These are phyloP conservation scores for Corapipo altera DNA, from an alignment of 2,113 vertebrate genomes.

Conservation along the genomic window DNA sequence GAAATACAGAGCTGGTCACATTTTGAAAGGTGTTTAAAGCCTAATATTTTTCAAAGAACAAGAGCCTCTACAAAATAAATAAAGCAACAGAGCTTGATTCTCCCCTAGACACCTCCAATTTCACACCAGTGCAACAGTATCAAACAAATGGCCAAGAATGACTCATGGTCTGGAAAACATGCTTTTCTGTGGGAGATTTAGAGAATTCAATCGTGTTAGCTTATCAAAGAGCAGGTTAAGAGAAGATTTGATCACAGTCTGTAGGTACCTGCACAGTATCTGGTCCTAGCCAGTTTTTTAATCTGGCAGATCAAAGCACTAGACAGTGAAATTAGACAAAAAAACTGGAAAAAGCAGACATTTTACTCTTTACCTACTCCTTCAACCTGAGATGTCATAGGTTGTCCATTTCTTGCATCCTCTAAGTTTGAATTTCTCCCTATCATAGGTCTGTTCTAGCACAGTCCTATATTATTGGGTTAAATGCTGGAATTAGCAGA, in stretches of 20 bases:
- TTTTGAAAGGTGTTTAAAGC: not conserved
- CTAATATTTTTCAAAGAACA: slow-evolving; percentile 14
- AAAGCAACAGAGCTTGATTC: not conserved
- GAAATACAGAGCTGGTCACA: not conserved
- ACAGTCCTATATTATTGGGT: not conserved
- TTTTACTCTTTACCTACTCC: not conserved
- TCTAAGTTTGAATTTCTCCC: not conserved
- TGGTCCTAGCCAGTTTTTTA: slow-evolving; percentile 15
- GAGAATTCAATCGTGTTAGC: slow-evolving; percentile 15
- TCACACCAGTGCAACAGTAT: not conserved
- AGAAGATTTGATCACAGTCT: slow-evolving; percentile 29
- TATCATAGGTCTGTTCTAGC: not conserved
- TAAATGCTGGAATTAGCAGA: not conserved
- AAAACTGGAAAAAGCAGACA: not conserved
- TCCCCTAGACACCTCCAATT: not conserved
- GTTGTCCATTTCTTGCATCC: not conserved
- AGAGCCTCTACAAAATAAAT: not conserved
- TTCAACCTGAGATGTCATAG: not conserved
- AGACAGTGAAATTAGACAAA: slow-evolving; percentile 17
- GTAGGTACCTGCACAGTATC: not conserved
- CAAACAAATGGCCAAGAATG: slow-evolving; percentile 9
- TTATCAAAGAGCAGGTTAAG: slow-evolving; percentile 43
- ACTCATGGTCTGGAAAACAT: not conserved
- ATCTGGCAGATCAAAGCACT: slow-evolving; percentile 12
- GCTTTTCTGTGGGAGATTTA: not conserved